phyloP scores from a whole-genome alignment of 2,113 vertebrate species.

The Tragelaphus strepsiceros region DNA sequence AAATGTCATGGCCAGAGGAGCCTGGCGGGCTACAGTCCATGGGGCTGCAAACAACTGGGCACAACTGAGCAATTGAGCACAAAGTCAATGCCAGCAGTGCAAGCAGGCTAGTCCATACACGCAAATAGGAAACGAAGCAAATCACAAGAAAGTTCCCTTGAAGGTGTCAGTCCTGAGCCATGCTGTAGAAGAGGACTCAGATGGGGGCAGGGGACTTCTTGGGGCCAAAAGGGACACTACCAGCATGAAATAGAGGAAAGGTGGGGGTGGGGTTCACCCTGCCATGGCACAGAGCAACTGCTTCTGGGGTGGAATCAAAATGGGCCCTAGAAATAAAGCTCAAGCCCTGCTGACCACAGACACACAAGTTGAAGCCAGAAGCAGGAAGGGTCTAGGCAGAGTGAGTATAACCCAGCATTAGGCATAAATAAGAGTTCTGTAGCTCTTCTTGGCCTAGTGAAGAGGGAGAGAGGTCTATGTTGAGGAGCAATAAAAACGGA shows the following conservation, averaged over 20 bases:
- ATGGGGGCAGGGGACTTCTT: neutral
- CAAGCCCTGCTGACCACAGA: neutral
- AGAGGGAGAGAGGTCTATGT: neutral
- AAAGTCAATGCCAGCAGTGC: neutral
- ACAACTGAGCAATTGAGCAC: neutral
- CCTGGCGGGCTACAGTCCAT: neutral
- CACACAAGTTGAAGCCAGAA: neutral
- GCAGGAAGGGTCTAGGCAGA: neutral
- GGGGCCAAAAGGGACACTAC: neutral
- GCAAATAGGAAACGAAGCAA: neutral
- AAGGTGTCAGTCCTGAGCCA: neutral
- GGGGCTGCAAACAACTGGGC: neutral
- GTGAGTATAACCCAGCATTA: neutral
- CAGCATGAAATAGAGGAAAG: neutral
- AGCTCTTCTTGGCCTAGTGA: neutral
- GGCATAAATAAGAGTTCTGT: neutral
- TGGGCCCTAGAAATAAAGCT: neutral
- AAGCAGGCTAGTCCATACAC: neutral
- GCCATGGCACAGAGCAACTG: neutral
- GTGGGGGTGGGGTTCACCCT: neutral
- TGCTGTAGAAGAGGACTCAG: neutral
- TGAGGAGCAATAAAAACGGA: neutral
- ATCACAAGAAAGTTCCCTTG: neutral
- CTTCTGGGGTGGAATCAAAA: neutral
- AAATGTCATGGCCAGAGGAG: neutral